Percentiles rank a stretch among this genome's conserved stretches.
Evolutionary conservation across 2,113 vertebrate species (phyloP).

Genomic region (Diglossa brunneiventris): DNA sequence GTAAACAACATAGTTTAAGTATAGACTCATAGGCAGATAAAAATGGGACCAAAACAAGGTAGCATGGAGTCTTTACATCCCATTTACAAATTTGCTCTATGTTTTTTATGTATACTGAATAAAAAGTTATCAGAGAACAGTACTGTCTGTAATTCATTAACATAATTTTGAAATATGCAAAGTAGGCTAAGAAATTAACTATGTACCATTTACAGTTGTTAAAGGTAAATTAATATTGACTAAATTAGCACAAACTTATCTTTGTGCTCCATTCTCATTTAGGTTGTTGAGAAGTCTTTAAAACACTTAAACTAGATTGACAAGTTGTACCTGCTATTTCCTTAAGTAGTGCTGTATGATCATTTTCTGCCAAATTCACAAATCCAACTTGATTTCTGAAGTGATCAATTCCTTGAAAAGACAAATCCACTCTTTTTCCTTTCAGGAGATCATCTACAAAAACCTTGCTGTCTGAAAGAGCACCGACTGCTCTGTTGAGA

Average conservation of each 20-base stretch:
- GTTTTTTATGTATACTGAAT: neutral
- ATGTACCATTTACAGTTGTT: neutral
- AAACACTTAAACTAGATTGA: neutral
- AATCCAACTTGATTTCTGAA: slow-evolving; percentile 91
- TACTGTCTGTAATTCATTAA: slow-evolving; percentile 33
- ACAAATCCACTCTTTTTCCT: slow-evolving; percentile 80
- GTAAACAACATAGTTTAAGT: slow-evolving; percentile 38
- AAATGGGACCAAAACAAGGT: neutral
- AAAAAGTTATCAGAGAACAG: slow-evolving; percentile 25
- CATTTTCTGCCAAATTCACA: slow-evolving; percentile 80
- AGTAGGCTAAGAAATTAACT: slow-evolving; percentile 21
- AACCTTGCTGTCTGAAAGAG: slow-evolving; percentile 78
- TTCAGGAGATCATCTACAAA: slow-evolving; percentile 80
- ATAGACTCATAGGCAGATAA: neutral
- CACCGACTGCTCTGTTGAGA: slow-evolving; percentile 78
- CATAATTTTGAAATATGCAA: slow-evolving; percentile 33
- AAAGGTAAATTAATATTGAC: neutral
- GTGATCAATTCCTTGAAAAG: slow-evolving; percentile 85
- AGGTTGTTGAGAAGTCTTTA: neutral
- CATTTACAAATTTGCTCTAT: neutral
- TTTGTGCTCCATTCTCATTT: neutral
- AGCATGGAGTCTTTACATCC: neutral
- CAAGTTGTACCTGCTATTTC: slow-evolving; percentile 84
- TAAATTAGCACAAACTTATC: neutral
- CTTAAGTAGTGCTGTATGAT: slow-evolving; percentile 72